phyloP scores from a whole-genome alignment of 2,888 invertebrate species.

The Pachymerium ferrugineum region DNA sequence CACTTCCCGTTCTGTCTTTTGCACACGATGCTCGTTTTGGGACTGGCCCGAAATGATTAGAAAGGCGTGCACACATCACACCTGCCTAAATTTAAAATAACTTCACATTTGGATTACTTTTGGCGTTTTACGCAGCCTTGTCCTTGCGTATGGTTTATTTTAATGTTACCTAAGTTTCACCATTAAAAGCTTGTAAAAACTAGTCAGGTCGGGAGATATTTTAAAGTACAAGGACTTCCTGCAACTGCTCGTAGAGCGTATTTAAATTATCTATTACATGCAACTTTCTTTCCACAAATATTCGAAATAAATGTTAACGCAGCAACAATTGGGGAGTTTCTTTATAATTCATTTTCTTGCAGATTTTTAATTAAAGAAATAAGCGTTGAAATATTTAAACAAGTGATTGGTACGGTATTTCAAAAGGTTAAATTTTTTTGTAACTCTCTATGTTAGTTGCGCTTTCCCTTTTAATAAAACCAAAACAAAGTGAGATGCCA shows the following conservation, averaged over 20 bases:
- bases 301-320: no score
- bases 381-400: no score
- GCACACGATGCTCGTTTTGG: neutral
- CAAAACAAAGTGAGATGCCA: neutral
- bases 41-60: neutral
- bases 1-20: no score
- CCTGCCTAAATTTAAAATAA: slow-evolving; percentile 10
- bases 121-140: slow-evolving; percentile 1
- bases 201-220: no score
- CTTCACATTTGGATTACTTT: neutral
- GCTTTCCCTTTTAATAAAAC: slow-evolving; percentile 5
- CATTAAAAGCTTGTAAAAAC: neutral
- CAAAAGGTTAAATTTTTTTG: neutral
- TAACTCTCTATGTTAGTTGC: neutral
- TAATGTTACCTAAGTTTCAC: neutral
- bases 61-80: slow-evolving; percentile 16
- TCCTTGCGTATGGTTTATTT: slow-evolving; percentile 10
- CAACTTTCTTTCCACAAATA: no score
- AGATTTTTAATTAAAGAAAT: no score
- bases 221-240: no score
- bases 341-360: no score
- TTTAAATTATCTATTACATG: no score
- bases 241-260: no score
- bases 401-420: neutral
- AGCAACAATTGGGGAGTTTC: no score